These are phyloP conservation scores for Aerospiza tachiro DNA, from an alignment of 2,797 vertebrate species.

Conservation along the genomic window DNA sequence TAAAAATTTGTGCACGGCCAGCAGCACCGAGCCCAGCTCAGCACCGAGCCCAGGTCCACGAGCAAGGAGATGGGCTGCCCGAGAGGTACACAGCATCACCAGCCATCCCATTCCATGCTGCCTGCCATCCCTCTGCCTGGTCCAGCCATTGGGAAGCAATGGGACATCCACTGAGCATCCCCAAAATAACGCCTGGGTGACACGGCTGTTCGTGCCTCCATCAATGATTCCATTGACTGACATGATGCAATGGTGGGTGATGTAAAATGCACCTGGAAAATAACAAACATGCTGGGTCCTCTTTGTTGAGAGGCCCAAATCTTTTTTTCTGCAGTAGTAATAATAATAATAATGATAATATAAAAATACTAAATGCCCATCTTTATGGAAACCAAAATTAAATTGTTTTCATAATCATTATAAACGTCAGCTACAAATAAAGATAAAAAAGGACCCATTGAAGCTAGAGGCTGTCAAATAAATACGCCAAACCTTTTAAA, in stretches of 20 bases:
- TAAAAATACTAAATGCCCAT: not conserved
- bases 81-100: accelerated
- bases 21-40: not conserved
- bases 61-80: not conserved
- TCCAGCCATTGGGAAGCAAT: accelerated
- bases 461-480: not conserved
- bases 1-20: not conserved
- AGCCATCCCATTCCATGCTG: accelerated
- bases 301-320: not conserved
- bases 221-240: not conserved
- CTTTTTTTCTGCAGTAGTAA: not conserved
- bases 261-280: not conserved
- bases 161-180: not conserved
- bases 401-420: not conserved
- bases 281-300: not conserved
- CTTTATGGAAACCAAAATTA: not conserved
- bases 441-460: not conserved
- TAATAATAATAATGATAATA: not conserved
- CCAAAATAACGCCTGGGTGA: not conserved
- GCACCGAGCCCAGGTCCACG: not conserved
- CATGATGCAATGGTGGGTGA: not conserved
- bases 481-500: not conserved
- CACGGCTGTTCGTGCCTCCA: accelerated
- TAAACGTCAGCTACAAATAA: not conserved
- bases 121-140: not conserved